Evolutionary conservation across 1,140 invertebrate species (phyloP), one percentile per base, ranked within the genome.

Genomic region (Drosophila baimaii): DNA sequence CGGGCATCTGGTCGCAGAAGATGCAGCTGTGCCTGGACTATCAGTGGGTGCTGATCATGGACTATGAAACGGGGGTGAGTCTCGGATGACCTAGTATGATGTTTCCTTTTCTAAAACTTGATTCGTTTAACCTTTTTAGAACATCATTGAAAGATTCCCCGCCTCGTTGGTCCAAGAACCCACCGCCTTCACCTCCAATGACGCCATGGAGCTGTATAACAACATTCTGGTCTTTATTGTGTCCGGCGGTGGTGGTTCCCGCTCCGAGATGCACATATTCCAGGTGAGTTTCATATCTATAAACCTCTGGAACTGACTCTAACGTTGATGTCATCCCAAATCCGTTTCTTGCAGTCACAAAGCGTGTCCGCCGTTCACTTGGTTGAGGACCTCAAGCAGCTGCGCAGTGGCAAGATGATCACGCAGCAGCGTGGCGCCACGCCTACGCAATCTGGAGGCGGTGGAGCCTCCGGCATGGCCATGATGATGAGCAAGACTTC

Each of bases 181-280:
- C 1, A 99, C 98, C 8, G 98, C 98, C 5, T 99, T 99, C 92
- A 98, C 97, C n/a, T 98, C 97, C 64, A 95, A 97, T 51, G 98
- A 99, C 93, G 97, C 97, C 12, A 97, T 97, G 93, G 98, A 99
- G 92, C 95, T 99, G 90, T 99, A 99, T 93, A 99, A 99, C 93
- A 99, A 99, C 92, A 98, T 99, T 83, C 93, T 99, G 77, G 96
- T 99, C 21, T 99, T 99, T 93, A 98, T 98, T 63, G 98, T 99
- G 31, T 95, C 95, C 2, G 94, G 95, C 35, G 93, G 90, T 77
- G 90, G 84, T 77, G 93, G 92, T 65, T 94, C 95, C 52, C 93
- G 95, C 25, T 95, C 97, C 2, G 98, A 99, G 93, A 99, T 99
- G 96, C 99, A 99, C 93, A 99, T 99, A 92, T 99, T 99, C 93